Conservation (phyloP, 2,888 invertebrate species). For the Aelia acuminata region DNA sequence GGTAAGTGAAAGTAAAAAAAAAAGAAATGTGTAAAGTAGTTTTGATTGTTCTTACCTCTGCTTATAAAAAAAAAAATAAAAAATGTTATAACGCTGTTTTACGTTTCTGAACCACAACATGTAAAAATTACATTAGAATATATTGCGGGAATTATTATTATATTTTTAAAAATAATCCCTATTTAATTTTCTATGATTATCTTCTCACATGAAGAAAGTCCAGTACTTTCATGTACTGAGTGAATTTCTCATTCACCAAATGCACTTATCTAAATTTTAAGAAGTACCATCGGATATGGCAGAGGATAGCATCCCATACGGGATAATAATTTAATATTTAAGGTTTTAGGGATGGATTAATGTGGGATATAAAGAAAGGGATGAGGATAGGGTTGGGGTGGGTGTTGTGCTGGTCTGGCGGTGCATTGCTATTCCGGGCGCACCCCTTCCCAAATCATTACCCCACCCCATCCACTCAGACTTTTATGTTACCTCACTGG, state of each 20-base stretch:
- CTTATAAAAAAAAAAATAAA: too few relatives aligned
- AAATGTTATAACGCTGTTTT: too few relatives aligned
- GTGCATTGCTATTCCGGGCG: neutral
- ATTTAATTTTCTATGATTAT: too few relatives aligned
- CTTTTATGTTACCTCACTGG: neutral
- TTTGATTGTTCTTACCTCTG: too few relatives aligned
- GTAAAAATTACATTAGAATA: too few relatives aligned
- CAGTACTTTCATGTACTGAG: neutral
- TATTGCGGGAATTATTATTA: too few relatives aligned
- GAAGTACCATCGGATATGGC: neutral
- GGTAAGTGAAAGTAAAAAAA: too few relatives aligned
- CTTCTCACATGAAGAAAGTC: neutral
- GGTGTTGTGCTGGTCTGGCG: neutral
- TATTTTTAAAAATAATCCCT: too few relatives aligned
- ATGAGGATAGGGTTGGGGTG: neutral
- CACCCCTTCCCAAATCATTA: neutral
- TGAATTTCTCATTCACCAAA: neutral
- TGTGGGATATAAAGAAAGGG: constrained; percentile 24
- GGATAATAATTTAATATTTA: constrained; percentile 42
- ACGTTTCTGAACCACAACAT: too few relatives aligned
- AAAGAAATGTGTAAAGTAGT: too few relatives aligned
- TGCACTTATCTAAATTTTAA: constrained; percentile 5
- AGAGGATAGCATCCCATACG: neutral
- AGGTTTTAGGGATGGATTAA: neutral
- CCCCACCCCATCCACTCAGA: neutral